Evolutionary conservation across 1,140 invertebrate genomes (phyloP).

Genomic region (Drosophila subpulchrella): DNA sequence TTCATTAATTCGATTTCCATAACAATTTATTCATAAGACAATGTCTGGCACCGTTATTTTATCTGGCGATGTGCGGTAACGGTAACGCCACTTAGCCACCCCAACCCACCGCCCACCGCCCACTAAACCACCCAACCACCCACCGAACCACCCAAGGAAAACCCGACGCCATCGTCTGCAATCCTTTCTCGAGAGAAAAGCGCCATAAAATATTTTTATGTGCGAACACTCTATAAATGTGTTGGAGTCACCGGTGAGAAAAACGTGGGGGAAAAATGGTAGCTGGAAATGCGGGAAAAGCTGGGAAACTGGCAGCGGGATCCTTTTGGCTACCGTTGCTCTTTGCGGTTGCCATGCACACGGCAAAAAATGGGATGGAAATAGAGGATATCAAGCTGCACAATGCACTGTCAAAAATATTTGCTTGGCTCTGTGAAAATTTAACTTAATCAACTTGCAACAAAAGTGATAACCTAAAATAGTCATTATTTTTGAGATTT

Average conservation of each 20-base stretch:
- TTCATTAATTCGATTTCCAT: constrained; percentile 85
- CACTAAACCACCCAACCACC: background rate
- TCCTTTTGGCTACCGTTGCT: constrained; percentile 29
- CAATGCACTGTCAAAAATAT: background rate
- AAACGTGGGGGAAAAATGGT: constrained; percentile 1
- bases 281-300: constrained; percentile 12
- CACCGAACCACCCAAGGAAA: constrained; percentile 12
- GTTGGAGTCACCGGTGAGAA: constrained; percentile 26
- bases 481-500: too few relatives aligned
- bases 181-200: constrained; percentile 75
- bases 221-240: constrained; percentile 83
- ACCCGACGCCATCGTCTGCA: constrained; percentile 56
- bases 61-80: constrained; percentile 84
- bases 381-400: too few relatives aligned
- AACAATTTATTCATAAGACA: constrained; percentile 85
- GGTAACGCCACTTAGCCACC: constrained; percentile 81
- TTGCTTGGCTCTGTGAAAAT: background rate
- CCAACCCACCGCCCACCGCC: constrained; percentile 5
- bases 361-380: background rate
- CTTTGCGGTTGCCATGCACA: constrained; percentile 48
- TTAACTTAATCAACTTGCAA: too few relatives aligned
- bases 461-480: too few relatives aligned
- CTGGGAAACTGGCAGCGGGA: constrained; percentile 14
- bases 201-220: constrained; percentile 84
- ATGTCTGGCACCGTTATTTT: constrained; percentile 85